Evolutionary conservation across 30 jellyfish, hydroid and myxozoan species (phyloP), one percentile per base, ranked within the genome.

Genomic region (Rhopilema esculentum): DNA sequence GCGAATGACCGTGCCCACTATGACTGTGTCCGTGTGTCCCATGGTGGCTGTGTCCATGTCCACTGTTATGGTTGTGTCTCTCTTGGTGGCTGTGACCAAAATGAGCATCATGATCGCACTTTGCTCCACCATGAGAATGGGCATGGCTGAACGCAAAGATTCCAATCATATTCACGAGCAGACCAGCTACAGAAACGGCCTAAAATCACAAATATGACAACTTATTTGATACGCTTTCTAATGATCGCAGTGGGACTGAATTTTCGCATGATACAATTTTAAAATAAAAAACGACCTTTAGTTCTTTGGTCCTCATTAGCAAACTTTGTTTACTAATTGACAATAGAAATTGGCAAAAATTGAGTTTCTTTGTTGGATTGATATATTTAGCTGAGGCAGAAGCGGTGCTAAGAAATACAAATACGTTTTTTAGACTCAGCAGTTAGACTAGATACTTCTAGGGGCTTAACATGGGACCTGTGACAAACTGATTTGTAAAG

Each of bases 71-170:
- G 61, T 65, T 49, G 57, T 77, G 87, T 27, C 72, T 88, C 19
- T 83, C 69, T 62, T 89, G 92, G 12, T 82, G 75, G 22, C 62
- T 70, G 66, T 81, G 92, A 25, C 90, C 88, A 8, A 40, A 80
- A 1, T 78, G 92, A 27, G 49, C 26, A 57, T 91, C 29, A 32
- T 83, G 86, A 31, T 84, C 94, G 66, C 97, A 91, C 61, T 85
- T 72, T 21, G 82, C 81, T 24, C 97, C 97, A 40, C 96, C 97
- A 28, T 80, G 92, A 20, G 90, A 57, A 69, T 92, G 98, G 16
- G 97, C 98, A 68, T 92, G 98, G 48, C 98, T 92, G 94, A 92
- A 92, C 25, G 98, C 98, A 26, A 87, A 64, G 16, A 92, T 85
- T 20, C 98, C 98, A 72, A 92, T 84, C 76, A 92, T 66, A 53